Base-by-base conservation (phyloP, 2,888 invertebrate species). In the Eristalis intricaria region DNA sequence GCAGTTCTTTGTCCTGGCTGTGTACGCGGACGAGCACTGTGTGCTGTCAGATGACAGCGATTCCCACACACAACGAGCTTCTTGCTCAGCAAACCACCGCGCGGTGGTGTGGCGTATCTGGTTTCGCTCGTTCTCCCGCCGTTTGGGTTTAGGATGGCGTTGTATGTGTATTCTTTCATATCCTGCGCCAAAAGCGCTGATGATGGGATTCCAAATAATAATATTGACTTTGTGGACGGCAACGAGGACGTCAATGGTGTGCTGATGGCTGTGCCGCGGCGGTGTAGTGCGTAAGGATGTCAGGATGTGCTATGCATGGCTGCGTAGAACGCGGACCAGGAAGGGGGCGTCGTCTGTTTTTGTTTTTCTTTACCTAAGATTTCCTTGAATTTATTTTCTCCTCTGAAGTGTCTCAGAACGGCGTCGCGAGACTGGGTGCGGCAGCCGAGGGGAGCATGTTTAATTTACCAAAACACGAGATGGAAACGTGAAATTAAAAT, bases 191-290 rank as follows among this genome's bases (percentile, higher is more conserved):
- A 87, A 87, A 87, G 84, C 87, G 87, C 87, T 84, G 87, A 87
- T 87, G 87, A 84, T 87, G 84, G 87, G 87, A 84, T 87, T 87
- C 87, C 68, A 87, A 87, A 87, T 76, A 87, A 87, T 84, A 87
- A 87, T 87, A 87, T 87, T 87, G 87, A 87, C 87, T 87, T 87
- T 87, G 79, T 76, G 87, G 76, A 87, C 73, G 26, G n/a, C n/a
- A n/a, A 26, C 26, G 79, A 87, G 38, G 63, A 69, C 32, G 68
- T 35, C 68, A 22, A 38, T 22, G 60, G 26, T 15, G 60, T 23
- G 26, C 4, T 65, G 56, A 60, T 23, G 29, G 26, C 23, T 23
- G 38, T 60, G 22, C 22, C 4, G 23, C 32, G 61, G 26, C 26
- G 26, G 26, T 19, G 50, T 63, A 26, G 29, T 70, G 74, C 71